phyloP scores from a whole-genome alignment of 2,113 vertebrate species.

The Ancistrus triradiatus region DNA sequence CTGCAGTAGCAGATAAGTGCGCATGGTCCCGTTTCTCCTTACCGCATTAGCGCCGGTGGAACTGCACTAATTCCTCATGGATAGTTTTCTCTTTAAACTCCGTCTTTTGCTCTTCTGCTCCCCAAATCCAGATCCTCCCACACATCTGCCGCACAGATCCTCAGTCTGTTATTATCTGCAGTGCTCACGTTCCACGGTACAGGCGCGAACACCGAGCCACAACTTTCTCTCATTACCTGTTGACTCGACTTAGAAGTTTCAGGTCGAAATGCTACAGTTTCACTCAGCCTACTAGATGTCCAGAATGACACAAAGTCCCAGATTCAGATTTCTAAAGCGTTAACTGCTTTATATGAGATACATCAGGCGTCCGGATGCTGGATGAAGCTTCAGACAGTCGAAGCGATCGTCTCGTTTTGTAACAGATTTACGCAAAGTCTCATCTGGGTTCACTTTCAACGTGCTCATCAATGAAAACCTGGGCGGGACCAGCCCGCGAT shows the following conservation, averaged over 20 bases:
- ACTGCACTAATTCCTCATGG: slow-evolving; percentile 33
- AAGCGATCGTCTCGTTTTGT: neutral
- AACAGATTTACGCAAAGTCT: neutral
- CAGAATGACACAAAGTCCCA: slow-evolving; percentile 1
- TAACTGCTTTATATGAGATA: no score
- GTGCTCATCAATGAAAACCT: slow-evolving; percentile 5
- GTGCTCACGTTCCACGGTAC: neutral
- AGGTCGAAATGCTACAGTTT: slow-evolving; percentile 1
- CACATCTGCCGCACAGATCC: slow-evolving; percentile 24
- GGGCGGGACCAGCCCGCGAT: neutral
- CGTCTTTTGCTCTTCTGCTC: neutral
- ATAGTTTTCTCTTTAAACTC: slow-evolving; percentile 7
- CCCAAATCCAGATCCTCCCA: slow-evolving; percentile 18
- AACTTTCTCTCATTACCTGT: slow-evolving; percentile 22
- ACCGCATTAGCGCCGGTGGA: slow-evolving; percentile 29
- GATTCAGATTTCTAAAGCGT: neutral
- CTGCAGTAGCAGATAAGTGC: slow-evolving; percentile 43
- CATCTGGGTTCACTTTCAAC: neutral
- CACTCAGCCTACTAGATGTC: neutral
- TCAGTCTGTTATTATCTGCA: neutral
- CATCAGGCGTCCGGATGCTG: neutral
- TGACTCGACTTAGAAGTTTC: slow-evolving; percentile 26
- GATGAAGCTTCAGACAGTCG: neutral
- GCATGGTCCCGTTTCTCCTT: slow-evolving; percentile 51
- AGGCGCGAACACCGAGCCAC: neutral